Evolutionary conservation across 1,140 invertebrate species (phyloP).

Genomic region (Lucilia cuprina): DNA sequence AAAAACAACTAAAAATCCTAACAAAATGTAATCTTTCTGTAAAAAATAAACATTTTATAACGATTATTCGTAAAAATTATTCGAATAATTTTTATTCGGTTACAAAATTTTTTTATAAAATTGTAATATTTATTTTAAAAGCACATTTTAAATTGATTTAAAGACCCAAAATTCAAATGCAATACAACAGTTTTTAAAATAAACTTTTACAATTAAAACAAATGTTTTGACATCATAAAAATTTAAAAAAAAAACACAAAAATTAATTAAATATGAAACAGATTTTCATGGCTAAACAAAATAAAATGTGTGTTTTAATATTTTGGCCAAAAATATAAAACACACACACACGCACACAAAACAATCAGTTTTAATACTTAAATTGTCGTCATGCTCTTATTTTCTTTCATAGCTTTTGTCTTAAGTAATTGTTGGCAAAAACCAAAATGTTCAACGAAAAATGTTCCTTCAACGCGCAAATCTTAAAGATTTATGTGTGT

Average conservation of each 20-base stretch:
- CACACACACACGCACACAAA: background rate
- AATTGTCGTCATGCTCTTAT: background rate
- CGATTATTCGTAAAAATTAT: too few relatives aligned
- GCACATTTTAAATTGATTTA: background rate
- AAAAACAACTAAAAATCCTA: too few relatives aligned
- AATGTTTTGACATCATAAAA: background rate
- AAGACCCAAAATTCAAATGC: too few relatives aligned
- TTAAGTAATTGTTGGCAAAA: constrained; percentile 15
- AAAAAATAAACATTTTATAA: too few relatives aligned
- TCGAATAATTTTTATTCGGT: background rate
- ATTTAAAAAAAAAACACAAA: background rate
- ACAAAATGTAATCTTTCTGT: too few relatives aligned
- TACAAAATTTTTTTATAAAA: background rate
- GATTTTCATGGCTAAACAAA: background rate
- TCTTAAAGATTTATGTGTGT: background rate
- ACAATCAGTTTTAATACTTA: background rate
- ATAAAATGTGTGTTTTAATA: background rate
- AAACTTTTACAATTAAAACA: background rate
- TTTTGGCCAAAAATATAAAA: background rate
- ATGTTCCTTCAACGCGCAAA: constrained; percentile 1
- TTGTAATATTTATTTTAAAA: background rate
- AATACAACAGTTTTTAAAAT: background rate
- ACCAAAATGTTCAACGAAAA: background rate
- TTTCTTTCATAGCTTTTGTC: background rate
- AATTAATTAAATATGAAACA: background rate